Evolutionary conservation across 2,888 invertebrate genomes (phyloP).

Genomic region (Meiosimyza platycephala): DNA sequence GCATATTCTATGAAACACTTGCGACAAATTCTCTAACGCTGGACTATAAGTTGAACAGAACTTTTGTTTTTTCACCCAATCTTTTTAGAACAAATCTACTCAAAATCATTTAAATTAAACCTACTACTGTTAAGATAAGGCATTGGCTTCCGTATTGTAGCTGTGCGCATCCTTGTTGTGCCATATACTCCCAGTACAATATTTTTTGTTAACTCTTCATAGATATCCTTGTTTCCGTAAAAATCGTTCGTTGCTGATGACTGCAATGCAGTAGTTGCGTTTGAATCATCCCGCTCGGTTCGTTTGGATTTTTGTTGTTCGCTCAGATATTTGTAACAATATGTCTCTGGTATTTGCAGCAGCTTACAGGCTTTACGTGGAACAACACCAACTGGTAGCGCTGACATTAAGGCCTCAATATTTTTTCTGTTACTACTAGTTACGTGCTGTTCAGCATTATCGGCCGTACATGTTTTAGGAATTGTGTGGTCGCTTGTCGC

Average conservation of each 20-base stretch:
- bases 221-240: not conserved
- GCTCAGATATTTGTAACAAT: conserved; percentile 47
- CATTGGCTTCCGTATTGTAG: conserved; percentile 61
- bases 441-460: no score
- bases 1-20: no score
- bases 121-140: conserved; percentile 62
- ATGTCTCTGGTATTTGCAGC: conserved; percentile 61
- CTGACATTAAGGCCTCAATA: conserved; percentile 60
- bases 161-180: conserved; percentile 58
- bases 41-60: no score
- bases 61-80: not conserved
- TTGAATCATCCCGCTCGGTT: not conserved
- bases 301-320: conserved; percentile 37
- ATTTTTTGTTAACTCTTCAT: conserved; percentile 23
- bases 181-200: conserved; percentile 55
- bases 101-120: conserved; percentile 44
- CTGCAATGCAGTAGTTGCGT: not conserved
- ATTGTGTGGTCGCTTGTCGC: not conserved
- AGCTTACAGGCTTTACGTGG: conserved; percentile 63
- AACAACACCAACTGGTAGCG: conserved; percentile 56
- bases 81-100: not conserved
- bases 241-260: not conserved
- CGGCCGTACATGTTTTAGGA: no score
- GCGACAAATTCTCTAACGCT: no score
- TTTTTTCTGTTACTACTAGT: conserved; percentile 18